Evolutionary conservation across 2,888 invertebrate species (phyloP).

Genomic region (Mythimna vitellina): DNA sequence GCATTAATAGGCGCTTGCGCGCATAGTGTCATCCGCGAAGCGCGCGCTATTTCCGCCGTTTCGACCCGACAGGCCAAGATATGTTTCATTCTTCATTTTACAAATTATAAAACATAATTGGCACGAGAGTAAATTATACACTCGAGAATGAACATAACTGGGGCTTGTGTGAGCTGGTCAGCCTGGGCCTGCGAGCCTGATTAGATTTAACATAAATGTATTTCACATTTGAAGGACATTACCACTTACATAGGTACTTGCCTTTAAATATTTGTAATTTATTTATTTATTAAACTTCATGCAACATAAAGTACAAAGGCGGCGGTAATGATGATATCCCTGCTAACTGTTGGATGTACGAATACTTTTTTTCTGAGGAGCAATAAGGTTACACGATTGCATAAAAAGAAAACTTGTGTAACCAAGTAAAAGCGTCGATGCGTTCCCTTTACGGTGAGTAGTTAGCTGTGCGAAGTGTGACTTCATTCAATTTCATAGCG

Average conservation of each 20-base stretch:
- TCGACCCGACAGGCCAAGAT: background rate
- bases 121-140: background rate
- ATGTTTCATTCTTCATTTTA: background rate
- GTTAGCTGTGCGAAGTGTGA: slow-evolving; percentile 19
- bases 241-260: no score
- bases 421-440: slow-evolving; percentile 11
- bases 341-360: background rate
- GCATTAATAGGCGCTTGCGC: background rate
- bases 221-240: no score
- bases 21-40: background rate
- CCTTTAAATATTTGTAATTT: background rate
- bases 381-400: background rate
- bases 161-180: background rate
- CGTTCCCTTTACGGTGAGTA: slow-evolving; percentile 11
- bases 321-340: background rate
- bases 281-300: no score
- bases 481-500: slow-evolving; percentile 34
- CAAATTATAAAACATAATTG: background rate
- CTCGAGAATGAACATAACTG: background rate
- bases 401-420: slow-evolving; percentile 6
- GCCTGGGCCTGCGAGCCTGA: background rate
- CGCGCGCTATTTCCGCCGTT: background rate
- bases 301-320: no score
- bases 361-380: background rate
- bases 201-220: background rate